Percentiles rank a stretch among this genome's conserved stretches.
Evolutionary conservation across 2,888 invertebrate species (phyloP).

Genomic region (Galerucella pusilla): DNA sequence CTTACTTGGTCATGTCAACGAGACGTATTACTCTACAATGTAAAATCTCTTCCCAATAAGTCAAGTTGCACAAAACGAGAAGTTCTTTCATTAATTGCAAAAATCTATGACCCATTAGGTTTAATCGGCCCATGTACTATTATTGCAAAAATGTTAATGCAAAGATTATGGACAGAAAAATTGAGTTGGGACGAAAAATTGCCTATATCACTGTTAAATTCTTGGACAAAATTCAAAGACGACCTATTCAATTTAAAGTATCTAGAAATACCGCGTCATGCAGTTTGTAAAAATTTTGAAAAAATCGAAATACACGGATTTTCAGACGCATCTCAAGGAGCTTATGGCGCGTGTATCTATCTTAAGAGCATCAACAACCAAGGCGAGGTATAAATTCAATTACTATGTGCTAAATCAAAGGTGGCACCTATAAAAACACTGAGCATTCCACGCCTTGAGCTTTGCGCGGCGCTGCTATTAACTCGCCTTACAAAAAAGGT

Average conservation of each 20-base stretch:
- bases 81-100: constrained; percentile 1
- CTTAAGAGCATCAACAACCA: background rate
- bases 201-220: background rate
- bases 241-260: background rate
- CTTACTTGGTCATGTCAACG: background rate
- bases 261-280: background rate
- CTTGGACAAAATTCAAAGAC: background rate
- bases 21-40: background rate
- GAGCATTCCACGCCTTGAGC: background rate
- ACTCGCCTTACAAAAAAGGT: too few relatives aligned
- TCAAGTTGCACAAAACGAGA: background rate
- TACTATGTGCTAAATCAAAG: background rate
- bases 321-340: background rate
- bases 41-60: background rate
- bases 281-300: background rate
- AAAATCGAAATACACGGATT: background rate
- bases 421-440: background rate
- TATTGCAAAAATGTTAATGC: background rate
- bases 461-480: background rate
- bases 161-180: too few relatives aligned
- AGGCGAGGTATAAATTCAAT: background rate
- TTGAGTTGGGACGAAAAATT: background rate
- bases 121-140: background rate
- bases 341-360: background rate
- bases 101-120: background rate